Percentiles rank a stretch among this genome's conserved stretches.
These are phyloP conservation scores for Drosophila pruinosa DNA, from an alignment of 1,140 invertebrate species.

Conservation along the genomic window DNA sequence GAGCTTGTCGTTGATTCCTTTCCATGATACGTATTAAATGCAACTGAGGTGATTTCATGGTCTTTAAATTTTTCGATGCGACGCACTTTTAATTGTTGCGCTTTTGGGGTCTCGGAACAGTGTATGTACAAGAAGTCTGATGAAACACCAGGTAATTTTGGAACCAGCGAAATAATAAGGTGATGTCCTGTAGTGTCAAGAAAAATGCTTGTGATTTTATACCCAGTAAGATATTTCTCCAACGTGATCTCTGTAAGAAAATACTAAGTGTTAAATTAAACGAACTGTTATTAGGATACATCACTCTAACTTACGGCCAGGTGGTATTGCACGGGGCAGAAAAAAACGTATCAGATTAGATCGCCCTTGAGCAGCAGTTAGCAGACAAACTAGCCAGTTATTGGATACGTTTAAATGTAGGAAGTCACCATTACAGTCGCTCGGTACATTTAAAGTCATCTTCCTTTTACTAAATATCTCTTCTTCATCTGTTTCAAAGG, in stretches of 20 bases:
- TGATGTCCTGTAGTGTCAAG: constrained; percentile 94
- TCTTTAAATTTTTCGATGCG: constrained; percentile 87
- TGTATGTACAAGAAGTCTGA: constrained; percentile 92
- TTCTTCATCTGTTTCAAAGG: constrained; percentile 84
- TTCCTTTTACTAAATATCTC: constrained; percentile 91
- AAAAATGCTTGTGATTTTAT: constrained; percentile 89
- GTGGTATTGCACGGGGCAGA: constrained; percentile 88
- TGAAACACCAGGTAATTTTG: constrained; percentile 85
- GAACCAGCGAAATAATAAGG: constrained; percentile 89
- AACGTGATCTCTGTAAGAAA: constrained; percentile 84
- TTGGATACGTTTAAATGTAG: constrained; percentile 91
- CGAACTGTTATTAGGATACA: background rate
- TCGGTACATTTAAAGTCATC: constrained; percentile 90
- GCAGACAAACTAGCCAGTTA: constrained; percentile 92
- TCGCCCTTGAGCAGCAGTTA: constrained; percentile 93
- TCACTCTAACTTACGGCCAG: constrained; percentile 90
- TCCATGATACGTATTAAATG: constrained; percentile 92
- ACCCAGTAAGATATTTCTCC: constrained; percentile 85
- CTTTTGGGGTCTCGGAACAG: constrained; percentile 84
- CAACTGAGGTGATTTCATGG: constrained; percentile 95
- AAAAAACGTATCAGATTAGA: constrained; percentile 92
- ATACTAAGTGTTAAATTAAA: constrained; percentile 11
- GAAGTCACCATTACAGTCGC: constrained; percentile 85
- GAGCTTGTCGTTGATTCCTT: constrained; percentile 89
- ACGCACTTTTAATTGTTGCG: constrained; percentile 85